Conservation (phyloP, 2,113 vertebrate genomes). For the Turdus rufiventris region DNA sequence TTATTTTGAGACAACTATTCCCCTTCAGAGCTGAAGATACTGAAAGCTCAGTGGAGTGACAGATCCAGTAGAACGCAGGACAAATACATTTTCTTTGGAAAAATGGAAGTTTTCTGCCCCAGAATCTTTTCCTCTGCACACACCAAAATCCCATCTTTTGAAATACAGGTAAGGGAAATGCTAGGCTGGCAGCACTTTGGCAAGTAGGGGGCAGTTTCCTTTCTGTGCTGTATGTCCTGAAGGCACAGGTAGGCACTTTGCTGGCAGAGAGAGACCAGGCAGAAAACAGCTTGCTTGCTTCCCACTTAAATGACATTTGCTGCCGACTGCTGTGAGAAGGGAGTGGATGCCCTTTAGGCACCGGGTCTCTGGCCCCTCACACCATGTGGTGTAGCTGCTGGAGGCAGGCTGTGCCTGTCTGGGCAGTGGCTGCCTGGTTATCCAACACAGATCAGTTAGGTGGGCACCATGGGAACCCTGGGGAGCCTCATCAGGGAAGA, state of each 20-base stretch:
- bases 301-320: background rate
- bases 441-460: rapidly evolving
- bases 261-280: background rate
- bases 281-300: background rate
- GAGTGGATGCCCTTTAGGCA: background rate
- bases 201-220: background rate
- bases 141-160: background rate
- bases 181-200: rapidly evolving
- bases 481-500: background rate
- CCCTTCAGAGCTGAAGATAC: background rate
- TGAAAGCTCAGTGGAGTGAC: background rate
- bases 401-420: background rate
- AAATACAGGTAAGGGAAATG: background rate
- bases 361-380: background rate
- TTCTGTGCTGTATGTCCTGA: rapidly evolving
- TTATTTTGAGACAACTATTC: background rate
- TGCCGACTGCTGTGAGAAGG: background rate
- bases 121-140: background rate
- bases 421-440: background rate
- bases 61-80: background rate
- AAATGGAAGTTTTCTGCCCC: background rate
- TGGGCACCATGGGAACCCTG: rapidly evolving
- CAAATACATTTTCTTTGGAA: background rate
- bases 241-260: background rate
- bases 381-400: rapidly evolving